Evolutionary conservation across 2,113 vertebrate species (phyloP), one percentile per base, ranked within the genome.

Genomic region (Amia ocellicauda): DNA sequence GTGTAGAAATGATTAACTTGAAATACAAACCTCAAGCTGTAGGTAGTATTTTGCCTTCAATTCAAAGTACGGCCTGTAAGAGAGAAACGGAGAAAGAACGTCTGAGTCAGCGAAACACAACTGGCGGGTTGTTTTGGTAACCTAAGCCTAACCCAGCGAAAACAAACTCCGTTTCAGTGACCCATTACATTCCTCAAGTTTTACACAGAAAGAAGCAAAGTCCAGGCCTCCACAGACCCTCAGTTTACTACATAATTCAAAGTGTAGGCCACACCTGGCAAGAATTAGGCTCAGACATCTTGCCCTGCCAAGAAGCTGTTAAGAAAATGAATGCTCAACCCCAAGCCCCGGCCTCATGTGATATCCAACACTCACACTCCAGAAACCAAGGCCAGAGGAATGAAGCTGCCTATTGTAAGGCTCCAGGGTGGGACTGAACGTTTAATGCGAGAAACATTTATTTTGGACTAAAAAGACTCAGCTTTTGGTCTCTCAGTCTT

Each of bases 21-120:
- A n/a, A n/a, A n/a, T n/a, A 66, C 74, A 47, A 86, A 99, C 96
- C 95, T 99, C 96, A 9, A 99, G 89, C 36, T 98, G 93, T 27
- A 99, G 83, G 1, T 99, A 98, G 79, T 93, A 98, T 79, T 93
- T 98, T 0, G 91, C 93, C 86, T 99, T 98, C 77, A 97, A 88
- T 82, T 99, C 96, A 87, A 97, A 98, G 79, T 98, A 99, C 57
- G 96, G 95, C 78, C 96, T 99, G 84, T 24, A 22, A 67, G 69
- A 66, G 65, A 82, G 23, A 67, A 52, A 62, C 50, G 9, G 71
- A 8, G 64, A 42, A 66, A 58, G 26, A 58, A 23, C 27, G 13
- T 17, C 4, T 13, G 16, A 47, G 9, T 16, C 3, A n/a, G 43
- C 43, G 16, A 4, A 47, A 14, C 43, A 16, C n/a, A 2, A 3